Conservation (phyloP, 2,113 vertebrate genomes). For the Caretta caretta region DNA sequence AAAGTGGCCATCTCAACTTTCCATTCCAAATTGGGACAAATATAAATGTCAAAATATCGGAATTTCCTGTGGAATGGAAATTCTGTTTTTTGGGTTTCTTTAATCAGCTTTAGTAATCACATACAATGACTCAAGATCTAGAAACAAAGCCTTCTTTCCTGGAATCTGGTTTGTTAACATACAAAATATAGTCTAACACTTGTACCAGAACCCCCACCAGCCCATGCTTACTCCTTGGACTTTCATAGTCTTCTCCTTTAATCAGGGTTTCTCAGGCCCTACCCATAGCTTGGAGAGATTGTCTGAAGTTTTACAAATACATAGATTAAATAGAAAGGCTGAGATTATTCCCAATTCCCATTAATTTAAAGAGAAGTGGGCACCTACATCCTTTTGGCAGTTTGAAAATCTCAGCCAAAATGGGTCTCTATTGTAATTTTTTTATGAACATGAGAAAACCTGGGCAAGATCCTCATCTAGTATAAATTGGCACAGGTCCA, state of each 20-base stretch:
- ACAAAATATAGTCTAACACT: not conserved
- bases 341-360: constrained; percentile 34
- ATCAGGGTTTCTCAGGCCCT: not conserved
- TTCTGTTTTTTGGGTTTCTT: not conserved
- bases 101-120: not conserved
- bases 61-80: not conserved
- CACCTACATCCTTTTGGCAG: constrained; percentile 35
- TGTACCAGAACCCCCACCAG: not conserved
- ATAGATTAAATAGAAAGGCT: not conserved
- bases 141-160: not conserved
- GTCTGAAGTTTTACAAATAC: not conserved
- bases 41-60: not conserved
- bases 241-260: rapidly evolving
- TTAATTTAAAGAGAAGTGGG: not conserved
- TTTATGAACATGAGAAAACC: constrained; percentile 72
- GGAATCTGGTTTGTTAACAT: not conserved
- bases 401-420: constrained; percentile 57
- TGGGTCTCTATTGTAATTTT: constrained; percentile 55
- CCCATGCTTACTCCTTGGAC: not conserved
- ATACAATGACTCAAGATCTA: not conserved
- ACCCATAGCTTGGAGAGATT: not conserved
- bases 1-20: not conserved
- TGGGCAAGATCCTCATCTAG: constrained; percentile 56
- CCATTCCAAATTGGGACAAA: not conserved
- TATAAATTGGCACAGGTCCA: constrained; percentile 46